Conservation (phyloP, 2,888 invertebrate genomes). For the Dolichomitus sp. region DNA sequence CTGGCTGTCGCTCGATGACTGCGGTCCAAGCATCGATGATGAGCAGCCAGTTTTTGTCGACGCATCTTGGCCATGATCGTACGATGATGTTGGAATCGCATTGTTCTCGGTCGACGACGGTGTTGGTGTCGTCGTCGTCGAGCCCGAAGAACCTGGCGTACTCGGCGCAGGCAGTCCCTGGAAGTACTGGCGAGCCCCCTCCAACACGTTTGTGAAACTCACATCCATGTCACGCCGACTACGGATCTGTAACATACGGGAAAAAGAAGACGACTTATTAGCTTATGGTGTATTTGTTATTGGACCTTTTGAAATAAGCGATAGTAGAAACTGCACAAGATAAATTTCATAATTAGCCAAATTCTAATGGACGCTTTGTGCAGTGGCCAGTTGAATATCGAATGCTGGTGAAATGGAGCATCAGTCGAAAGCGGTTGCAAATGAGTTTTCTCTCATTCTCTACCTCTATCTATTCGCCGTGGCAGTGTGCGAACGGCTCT, state of each 20-base stretch:
- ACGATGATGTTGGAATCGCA: constrained; percentile 51
- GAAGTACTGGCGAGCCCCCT: constrained; percentile 94
- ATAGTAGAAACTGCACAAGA: neutral
- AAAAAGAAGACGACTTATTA: constrained; percentile 24
- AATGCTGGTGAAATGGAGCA: constrained; percentile 40
- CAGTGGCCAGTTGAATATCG: neutral
- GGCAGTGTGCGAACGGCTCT: constrained; percentile 35
- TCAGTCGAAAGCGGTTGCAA: constrained; percentile 47
- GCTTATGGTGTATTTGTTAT: neutral
- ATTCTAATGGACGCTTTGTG: neutral
- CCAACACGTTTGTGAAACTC: constrained; percentile 93
- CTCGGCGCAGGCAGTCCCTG: constrained; percentile 91
- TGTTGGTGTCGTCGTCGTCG: constrained; percentile 60
- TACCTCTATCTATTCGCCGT: constrained; percentile 34
- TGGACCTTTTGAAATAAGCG: neutral
- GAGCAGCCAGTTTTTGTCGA: constrained; percentile 39
- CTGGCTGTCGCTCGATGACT: constrained; percentile 58
- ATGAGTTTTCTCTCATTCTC: constrained; percentile 45
- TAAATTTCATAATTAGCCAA: neutral
- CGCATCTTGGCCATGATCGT: constrained; percentile 69
- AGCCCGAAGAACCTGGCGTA: constrained; percentile 85
- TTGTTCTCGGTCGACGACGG: constrained; percentile 62
- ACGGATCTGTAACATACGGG: constrained; percentile 78
- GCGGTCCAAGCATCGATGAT: constrained; percentile 46
- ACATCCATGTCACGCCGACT: constrained; percentile 91